These are phyloP conservation scores for Stomatorhinus walkeri DNA, from an alignment of 2,797 vertebrate species.

Conservation along the genomic window DNA sequence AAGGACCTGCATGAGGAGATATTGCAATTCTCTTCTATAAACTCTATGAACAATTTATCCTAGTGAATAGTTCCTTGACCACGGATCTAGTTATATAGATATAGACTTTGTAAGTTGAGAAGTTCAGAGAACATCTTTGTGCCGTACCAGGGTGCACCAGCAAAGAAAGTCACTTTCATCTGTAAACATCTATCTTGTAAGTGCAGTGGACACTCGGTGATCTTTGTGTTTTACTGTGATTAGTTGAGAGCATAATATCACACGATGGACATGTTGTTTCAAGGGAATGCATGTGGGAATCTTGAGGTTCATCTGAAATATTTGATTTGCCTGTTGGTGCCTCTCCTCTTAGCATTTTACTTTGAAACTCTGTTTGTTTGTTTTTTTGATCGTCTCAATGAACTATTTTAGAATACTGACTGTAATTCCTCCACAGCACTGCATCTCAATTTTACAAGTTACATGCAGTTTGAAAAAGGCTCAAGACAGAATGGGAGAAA, in stretches of 20 bases:
- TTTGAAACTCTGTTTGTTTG: not conserved
- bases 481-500: not conserved
- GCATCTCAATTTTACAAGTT: not conserved
- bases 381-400: not conserved
- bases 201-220: not conserved
- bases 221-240: not conserved
- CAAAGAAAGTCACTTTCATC: not conserved
- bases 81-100: not conserved
- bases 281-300: not conserved
- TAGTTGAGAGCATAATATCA: not conserved
- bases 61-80: not conserved
- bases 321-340: not conserved
- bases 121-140: not conserved
- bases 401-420: not conserved
- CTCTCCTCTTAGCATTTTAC: not conserved
- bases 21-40: not conserved
- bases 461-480: not conserved
- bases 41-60: not conserved
- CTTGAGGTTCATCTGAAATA: not conserved
- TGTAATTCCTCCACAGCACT: not conserved
- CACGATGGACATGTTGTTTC: not conserved
- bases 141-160: not conserved
- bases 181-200: not conserved
- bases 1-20: not conserved
- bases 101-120: not conserved